These are phyloP conservation scores for Telmatochromis brichardi DNA, from an alignment of 2,113 vertebrate species.

Conservation along the genomic window DNA sequence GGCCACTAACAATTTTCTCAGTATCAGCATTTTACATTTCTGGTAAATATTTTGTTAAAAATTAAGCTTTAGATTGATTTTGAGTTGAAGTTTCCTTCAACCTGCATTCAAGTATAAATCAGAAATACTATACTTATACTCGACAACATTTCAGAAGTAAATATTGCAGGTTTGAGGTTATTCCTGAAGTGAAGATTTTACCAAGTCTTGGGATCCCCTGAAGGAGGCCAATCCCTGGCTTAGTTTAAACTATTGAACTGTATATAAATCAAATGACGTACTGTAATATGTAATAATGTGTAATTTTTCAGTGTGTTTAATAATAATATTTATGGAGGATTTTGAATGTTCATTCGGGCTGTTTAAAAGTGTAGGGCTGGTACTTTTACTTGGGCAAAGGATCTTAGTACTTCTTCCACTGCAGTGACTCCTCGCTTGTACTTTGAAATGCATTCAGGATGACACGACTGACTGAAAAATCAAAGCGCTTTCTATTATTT, in stretches of 20 bases:
- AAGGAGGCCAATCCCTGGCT: not conserved
- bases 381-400: not conserved
- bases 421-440: not conserved
- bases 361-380: not conserved
- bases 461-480: not conserved
- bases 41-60: not conserved
- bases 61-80: not conserved
- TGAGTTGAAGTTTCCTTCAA: not conserved
- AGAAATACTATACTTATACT: not conserved
- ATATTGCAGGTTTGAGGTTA: not conserved
- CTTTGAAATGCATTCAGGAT: not conserved
- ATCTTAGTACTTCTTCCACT: not conserved
- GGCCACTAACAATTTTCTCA: not conserved
- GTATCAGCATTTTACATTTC: not conserved
- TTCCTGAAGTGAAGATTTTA: not conserved
- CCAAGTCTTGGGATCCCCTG: not conserved
- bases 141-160: not conserved
- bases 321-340: not conserved
- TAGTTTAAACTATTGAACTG: not conserved
- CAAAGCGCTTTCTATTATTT: not conserved
- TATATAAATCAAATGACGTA: not conserved
- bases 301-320: not conserved
- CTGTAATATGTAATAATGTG: not conserved
- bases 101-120: not conserved
- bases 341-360: not conserved